Evolutionary conservation across 1,140 invertebrate genomes (phyloP).

Genomic region (Macrosteles quadrilineatus): DNA sequence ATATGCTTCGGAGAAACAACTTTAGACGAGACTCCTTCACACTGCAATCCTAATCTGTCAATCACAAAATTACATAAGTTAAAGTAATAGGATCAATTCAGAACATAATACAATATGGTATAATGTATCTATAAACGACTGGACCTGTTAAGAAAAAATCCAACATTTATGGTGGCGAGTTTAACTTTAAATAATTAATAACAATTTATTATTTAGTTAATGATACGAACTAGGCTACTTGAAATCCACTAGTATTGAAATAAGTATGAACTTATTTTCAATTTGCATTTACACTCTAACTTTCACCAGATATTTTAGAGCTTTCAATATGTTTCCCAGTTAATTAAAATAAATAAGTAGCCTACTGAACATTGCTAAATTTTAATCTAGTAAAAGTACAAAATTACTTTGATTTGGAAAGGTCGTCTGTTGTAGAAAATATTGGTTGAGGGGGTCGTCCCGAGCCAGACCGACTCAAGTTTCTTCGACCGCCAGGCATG

Average conservation of each 20-base stretch:
- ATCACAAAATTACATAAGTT: neutral
- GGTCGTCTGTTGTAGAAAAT: slow-evolving; percentile 34
- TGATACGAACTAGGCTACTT: too few species aligned
- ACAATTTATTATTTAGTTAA: too few species aligned
- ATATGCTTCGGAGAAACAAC: slow-evolving; percentile 70
- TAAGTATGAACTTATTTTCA: too few species aligned
- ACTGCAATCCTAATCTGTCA: slow-evolving; percentile 22
- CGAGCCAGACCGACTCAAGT: slow-evolving; percentile 37
- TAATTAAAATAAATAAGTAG: too few species aligned
- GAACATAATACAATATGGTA: neutral
- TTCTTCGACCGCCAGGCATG: slow-evolving; percentile 43
- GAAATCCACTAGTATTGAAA: too few species aligned
- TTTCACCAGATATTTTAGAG: neutral
- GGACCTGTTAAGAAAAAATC: neutral
- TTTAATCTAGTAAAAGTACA: too few species aligned
- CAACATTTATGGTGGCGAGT: neutral
- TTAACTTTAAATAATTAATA: neutral
- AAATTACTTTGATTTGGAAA: slow-evolving; percentile 40
- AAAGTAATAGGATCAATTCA: neutral
- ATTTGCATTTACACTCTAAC: too few species aligned
- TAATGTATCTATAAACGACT: neutral
- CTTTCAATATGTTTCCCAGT: neutral
- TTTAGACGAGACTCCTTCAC: slow-evolving; percentile 31
- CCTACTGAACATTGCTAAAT: too few species aligned
- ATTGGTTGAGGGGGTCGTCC: slow-evolving; percentile 38